A percentile compares a stretch with the other conserved stretches of the same genome.
Conservation (phyloP, 2,113 vertebrate species). For the Oriolus oriolus region DNA sequence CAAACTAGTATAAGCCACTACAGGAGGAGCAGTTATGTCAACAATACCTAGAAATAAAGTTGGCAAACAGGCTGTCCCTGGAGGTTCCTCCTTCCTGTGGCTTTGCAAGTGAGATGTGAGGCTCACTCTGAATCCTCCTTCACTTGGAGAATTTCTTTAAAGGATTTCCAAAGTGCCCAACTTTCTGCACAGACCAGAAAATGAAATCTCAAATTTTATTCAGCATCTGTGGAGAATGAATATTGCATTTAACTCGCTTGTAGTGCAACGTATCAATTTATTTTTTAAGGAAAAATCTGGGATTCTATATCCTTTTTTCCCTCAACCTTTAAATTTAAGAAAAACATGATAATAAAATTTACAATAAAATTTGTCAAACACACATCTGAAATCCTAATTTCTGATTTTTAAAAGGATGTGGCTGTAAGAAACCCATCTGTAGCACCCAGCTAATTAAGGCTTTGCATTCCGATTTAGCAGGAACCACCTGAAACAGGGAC, state of each 20-base stretch:
- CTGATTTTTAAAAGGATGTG: background rate
- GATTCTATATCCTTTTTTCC: background rate
- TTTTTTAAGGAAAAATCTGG: background rate
- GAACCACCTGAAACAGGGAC: background rate
- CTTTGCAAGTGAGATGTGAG: background rate
- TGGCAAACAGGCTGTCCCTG: background rate
- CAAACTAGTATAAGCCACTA: background rate
- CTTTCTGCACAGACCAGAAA: background rate
- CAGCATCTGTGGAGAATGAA: background rate
- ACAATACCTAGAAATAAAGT: background rate
- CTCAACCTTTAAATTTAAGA: background rate
- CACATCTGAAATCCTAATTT: background rate
- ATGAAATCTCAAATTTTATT: background rate
- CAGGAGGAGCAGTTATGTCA: background rate
- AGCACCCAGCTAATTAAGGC: background rate
- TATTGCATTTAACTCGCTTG: background rate
- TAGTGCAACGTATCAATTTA: background rate
- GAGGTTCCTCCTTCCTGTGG: background rate
- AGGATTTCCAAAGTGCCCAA: background rate
- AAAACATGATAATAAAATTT: background rate
- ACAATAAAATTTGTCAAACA: background rate
- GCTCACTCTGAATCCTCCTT: background rate
- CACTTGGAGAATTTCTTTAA: background rate
- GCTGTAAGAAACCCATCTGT: background rate
- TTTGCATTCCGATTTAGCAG: background rate